These are phyloP conservation scores for Rutpela maculata DNA, from an alignment of 2,888 invertebrate species.

Conservation along the genomic window DNA sequence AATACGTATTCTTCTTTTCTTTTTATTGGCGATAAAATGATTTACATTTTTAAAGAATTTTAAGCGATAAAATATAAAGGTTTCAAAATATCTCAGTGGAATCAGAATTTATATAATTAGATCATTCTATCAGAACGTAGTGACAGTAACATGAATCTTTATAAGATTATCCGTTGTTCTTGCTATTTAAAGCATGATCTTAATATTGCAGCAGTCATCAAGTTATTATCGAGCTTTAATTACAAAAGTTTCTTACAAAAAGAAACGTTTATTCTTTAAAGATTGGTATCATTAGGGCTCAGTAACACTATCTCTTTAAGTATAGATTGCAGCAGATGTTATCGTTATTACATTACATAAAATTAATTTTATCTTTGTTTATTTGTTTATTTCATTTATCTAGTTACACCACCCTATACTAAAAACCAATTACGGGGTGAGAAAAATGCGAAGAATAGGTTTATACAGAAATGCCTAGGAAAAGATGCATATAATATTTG, in stretches of 20 bases:
- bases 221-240: background rate
- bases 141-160: background rate
- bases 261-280: background rate
- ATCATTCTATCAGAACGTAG: background rate
- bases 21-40: background rate
- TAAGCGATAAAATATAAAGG: background rate
- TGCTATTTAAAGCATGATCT: background rate
- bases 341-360: background rate
- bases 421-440: too few species aligned
- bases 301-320: background rate
- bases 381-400: too few species aligned
- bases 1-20: slow-evolving; percentile 29
- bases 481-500: too few species aligned
- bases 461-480: too few species aligned
- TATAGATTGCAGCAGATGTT: background rate
- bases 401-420: too few species aligned
- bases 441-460: too few species aligned
- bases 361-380: too few species aligned
- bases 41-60: slow-evolving; percentile 16
- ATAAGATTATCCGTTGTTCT: background rate
- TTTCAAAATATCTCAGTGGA: background rate
- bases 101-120: background rate
- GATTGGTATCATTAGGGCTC: background rate
- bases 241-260: background rate
- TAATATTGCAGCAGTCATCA: background rate